Percentiles rank a stretch among this genome's conserved stretches.
Evolutionary conservation across 2,797 vertebrate genomes (phyloP).

Genomic region (Hafferia zeledoni): DNA sequence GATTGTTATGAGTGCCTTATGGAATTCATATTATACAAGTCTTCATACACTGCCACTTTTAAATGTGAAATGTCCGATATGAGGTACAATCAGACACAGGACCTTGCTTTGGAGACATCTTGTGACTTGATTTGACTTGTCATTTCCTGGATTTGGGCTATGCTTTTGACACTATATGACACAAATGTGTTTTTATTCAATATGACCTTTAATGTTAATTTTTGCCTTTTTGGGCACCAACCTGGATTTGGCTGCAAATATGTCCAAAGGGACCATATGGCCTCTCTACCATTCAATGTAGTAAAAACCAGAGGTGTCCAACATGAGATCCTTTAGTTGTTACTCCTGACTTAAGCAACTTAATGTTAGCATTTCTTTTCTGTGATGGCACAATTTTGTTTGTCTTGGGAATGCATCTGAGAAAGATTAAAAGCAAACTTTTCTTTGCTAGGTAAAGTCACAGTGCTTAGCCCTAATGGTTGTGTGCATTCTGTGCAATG

Average conservation of each 20-base stretch:
- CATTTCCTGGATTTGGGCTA: background rate
- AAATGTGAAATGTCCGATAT: background rate
- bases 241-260: background rate
- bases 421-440: background rate
- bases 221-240: background rate
- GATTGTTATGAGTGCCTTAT: background rate
- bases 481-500: background rate
- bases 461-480: too few relatives aligned
- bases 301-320: background rate
- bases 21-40: background rate
- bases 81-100: background rate
- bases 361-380: background rate
- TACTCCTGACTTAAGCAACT: background rate
- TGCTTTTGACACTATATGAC: constrained; percentile 1
- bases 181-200: background rate
- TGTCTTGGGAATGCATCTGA: background rate
- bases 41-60: background rate
- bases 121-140: constrained; percentile 31
- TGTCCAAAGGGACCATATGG: background rate
- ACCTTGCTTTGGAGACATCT: background rate
- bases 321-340: background rate
- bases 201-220: background rate
- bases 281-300: background rate
- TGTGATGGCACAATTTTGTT: background rate
- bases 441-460: background rate